These are phyloP conservation scores for Cochlearius cochlearius DNA, from an alignment of 2,113 vertebrate species.

Conservation along the genomic window DNA sequence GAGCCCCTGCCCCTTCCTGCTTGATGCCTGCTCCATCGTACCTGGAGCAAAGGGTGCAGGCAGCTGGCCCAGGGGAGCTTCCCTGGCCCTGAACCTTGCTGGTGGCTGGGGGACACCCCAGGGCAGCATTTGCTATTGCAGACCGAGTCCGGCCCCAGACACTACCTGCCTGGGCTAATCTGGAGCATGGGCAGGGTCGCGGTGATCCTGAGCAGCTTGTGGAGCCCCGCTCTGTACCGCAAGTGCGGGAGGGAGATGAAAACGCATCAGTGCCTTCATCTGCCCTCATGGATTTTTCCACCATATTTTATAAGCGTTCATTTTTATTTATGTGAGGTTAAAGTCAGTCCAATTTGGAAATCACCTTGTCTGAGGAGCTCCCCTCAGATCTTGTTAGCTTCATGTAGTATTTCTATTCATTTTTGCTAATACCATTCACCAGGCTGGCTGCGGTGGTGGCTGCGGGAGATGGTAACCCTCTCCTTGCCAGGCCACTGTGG, in stretches of 20 bases:
- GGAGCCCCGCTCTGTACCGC: background rate
- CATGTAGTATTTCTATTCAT: conserved; percentile 54
- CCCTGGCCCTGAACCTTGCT: background rate
- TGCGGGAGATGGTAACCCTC: background rate
- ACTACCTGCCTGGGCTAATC: background rate
- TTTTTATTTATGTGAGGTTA: conserved; percentile 63
- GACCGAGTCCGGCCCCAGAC: background rate
- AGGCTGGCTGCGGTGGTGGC: background rate
- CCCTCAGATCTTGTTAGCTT: conserved; percentile 59
- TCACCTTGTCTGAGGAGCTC: conserved; percentile 53
- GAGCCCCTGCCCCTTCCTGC: background rate
- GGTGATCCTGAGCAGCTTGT: background rate
- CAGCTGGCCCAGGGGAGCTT: background rate
- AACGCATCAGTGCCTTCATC: background rate
- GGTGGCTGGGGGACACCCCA: background rate
- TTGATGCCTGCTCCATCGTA: background rate
- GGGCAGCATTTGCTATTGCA: background rate
- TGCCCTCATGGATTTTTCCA: conserved; percentile 53
- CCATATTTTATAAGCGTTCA: conserved; percentile 44
- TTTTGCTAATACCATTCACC: conserved; percentile 58
- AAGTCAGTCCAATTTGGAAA: conserved; percentile 67
- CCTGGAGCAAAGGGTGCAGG: background rate
- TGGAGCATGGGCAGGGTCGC: fast-evolving
- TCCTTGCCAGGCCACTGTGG: background rate
- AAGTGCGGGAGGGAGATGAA: background rate